Evolutionary conservation across 2,797 vertebrate genomes (phyloP), one percentile per base, ranked within the genome.

Genomic region (Rachycentron canadum): DNA sequence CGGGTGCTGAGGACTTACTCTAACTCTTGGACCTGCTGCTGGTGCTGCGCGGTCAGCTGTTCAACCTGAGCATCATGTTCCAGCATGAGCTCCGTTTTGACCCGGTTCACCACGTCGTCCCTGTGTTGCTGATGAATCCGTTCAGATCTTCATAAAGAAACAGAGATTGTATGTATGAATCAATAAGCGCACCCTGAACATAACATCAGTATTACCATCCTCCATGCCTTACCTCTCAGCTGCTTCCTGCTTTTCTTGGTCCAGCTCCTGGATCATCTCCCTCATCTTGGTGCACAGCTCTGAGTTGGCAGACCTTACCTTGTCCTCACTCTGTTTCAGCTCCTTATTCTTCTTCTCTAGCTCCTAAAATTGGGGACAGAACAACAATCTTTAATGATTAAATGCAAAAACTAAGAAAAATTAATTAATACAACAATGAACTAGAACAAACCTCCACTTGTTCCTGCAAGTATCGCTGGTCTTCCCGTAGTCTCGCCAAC

Each of bases 241-340:
- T 5, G 96, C 94, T 91, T 99, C 97, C 82, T 97, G 97, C 76
- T 98, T 99, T 92, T 99, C 98, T 55, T 90, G 96, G 93, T 99
- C 97, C 85, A 98, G 95, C 82, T 99, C 98, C 79, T 97, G 94
- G 80, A 99, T 96, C 96, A 99, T 97, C 71, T 97, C 95, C 86
- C 97, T 97, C 97, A 99, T 99, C 90, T 99, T 97, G 86, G 88
- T 95, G 87, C 97, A 99, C 62, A 99, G 96, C 76, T 98, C 97
- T 69, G 93, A 94, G 87, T 99, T 99, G 80, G 95, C 91, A 12
- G 68, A 90, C 85, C 92, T 97, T 64, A 99, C 73, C 49, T 97
- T 97, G 88, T 97, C 96, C 81, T 98, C 94, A 16, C 81, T 96
- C 94, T 94, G 92, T 84, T 94, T 96, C 83, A 98, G 89, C 72